Base-by-base conservation (phyloP, 2,113 vertebrate genomes). In the Pelecanus crispus region DNA sequence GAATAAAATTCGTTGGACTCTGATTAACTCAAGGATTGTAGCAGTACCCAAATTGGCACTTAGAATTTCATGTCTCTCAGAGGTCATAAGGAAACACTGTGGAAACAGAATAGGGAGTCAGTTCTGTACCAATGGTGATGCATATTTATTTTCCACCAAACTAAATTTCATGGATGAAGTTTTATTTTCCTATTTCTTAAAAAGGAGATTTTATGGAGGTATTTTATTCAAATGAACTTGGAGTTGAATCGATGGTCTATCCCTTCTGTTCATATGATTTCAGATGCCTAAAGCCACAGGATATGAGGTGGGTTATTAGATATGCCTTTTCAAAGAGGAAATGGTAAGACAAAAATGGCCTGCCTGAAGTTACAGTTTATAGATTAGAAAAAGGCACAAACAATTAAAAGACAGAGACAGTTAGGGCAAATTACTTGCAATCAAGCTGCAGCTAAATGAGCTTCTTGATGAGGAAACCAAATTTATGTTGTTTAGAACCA, bases 351-450 rank as follows among this genome's bases (percentile, higher is more conserved):
- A 98, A 96, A 98, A 97, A 98, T 96, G 96, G 93, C 86, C 97
- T 97, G 98, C 98, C 97, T 98, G 97, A 97, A 98, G 98, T 98
- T 98, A 98, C 95, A 97, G 94, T 98, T 98, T 98, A 98, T 97
- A 98, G 97, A 97, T 98, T 97, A 96, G 94, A 96, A 97, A 98
- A 96, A 98, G 95, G 77, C 95, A 96, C 90, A 98, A 97, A 97
- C 97, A 98, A 98, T 98, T 98, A 98, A 98, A 98, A 98, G 91
- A 97, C 70, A 0, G 68, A 98, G 95, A 97, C 96, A 98, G 97
- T 98, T 98, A 98, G 96, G 97, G 97, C 95, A 98, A 98, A 98
- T 98, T 98, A 96, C 98, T 98, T 97, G 98, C 97, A 98, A 98
- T 98, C 98, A 98, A 98, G 97, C 97, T 97, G 94, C 87, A 97